Evolutionary conservation across 2,888 invertebrate genomes (phyloP), one percentile per base, ranked within the genome.

Genomic region (Leptura quadrifasciata): DNA sequence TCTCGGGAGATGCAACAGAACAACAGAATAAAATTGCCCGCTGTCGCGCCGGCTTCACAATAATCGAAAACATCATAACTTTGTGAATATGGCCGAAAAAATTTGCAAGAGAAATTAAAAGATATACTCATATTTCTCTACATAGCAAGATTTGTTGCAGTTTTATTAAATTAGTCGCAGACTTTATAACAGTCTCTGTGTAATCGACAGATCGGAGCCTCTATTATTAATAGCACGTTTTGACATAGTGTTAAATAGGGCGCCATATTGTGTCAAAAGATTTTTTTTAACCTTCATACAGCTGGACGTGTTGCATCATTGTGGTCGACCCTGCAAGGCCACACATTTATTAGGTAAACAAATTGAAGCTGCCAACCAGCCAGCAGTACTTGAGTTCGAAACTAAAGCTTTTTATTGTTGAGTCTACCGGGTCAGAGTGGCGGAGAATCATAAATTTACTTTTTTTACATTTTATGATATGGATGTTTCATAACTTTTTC

Each of bases 281-380:
- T 65, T 64, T 65, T 64, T 63, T 64, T 65, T 52, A 54, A 47
- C n/a, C 27, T 15, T 17, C n/a, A 15, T 6, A 68, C 68, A 69
- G 35, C 58, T 69, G 69, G 63, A 15, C 39, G 39, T 68, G 60
- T 55, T 63, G 63, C 65, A 72, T 69, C n/a, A 70, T 65, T 71
- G 64, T 63, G 63, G 65, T 67, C 72, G 76, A 39, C 76, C 72
- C 72, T 76, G 76, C 76, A 76, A 76, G 76, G 76, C 76, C 76
- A 76, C 27, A 31, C 55, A 47, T 76, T 72, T 72, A 75, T 61
- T 68, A 61, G 60, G 72, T 64, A 68, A 72, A 75, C 72, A 72
- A 75, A 54, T 64, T 54, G 52, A 52, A 17, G 65, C 65, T 65
- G 65, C 65, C 65, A 65, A 65, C 65, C 39, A 47, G 63, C 63